phyloP scores from a whole-genome alignment of 2,113 vertebrate species.

The Ceratotherium simum region DNA sequence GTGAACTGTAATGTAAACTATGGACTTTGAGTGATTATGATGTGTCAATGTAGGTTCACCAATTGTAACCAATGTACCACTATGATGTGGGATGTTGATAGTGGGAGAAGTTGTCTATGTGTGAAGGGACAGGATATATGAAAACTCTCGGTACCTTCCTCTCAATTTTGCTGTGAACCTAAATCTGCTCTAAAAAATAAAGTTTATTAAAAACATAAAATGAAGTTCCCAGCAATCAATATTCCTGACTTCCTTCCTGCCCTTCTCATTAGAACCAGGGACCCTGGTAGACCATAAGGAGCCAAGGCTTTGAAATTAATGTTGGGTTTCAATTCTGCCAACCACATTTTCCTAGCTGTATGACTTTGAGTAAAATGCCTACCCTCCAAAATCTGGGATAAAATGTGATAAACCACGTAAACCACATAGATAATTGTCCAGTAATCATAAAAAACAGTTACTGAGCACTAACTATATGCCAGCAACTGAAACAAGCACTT shows the following conservation, averaged over 20 bases:
- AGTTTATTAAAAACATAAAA: neutral
- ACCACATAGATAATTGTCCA: neutral
- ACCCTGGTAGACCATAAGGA: neutral
- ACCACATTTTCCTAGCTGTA: neutral
- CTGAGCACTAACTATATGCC: neutral
- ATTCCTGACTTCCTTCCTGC: neutral
- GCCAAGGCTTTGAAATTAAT: neutral
- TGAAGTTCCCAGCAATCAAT: neutral
- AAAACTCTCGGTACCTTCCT: neutral
- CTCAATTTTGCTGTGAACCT: neutral
- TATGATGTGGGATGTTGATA: fast-evolving
- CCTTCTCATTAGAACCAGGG: neutral
- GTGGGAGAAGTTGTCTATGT: neutral
- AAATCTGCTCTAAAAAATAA: neutral
- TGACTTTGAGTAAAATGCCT: neutral
- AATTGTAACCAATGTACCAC: neutral
- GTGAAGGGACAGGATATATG: fast-evolving
- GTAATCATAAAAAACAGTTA: neutral
- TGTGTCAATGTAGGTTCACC: neutral
- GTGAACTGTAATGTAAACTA: neutral
- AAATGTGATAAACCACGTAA: neutral
- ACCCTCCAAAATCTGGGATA: too few relatives aligned
- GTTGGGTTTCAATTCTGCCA: neutral
- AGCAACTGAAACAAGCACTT: neutral
- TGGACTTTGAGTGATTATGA: neutral